Base-by-base conservation (phyloP, 2,888 invertebrate species). In the Pristionchus maxplancki region DNA sequence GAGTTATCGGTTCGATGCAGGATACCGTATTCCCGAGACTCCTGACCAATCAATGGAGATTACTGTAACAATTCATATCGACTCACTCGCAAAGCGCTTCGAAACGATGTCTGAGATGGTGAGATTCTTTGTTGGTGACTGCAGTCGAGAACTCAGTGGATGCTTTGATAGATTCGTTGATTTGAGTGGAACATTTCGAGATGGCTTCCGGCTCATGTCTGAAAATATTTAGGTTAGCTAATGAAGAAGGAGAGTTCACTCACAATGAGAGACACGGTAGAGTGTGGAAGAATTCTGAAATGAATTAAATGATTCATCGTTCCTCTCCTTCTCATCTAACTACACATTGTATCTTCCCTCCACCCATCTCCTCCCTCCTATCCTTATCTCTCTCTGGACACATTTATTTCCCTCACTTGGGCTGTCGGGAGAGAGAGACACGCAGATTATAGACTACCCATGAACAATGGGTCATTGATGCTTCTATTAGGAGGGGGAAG, bases 241-340 rank as follows among this genome's bases (percentile, higher is more conserved):
- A 34, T 83, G 50, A 3, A 62, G 0, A 44, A 50, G 5, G 8
- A 20, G 0, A 28, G n/a, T n/a, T 17, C 78, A 91, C 92, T 91
- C 50, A 91, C 91, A 89, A 82, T n/a, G 92, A 91, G 31, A 92
- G 90, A 88, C 92, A 92, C 31, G 92, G 92, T 78, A 92, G 90
- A 34, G 90, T 90, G 24, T 89, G 88, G 92, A 92, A 92, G 90
- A 92, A 92, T 78, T 92, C 92, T 92, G 91, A 87, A 92, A 83
- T 53, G 24, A 24, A 53, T 31, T 71, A 11, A 83, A 34, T 71
- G 31, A 31, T 28, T 31, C 34, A 24, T 15, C 2, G 5, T 1
- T 83, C 28, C 13, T 44, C 53, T 3, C 24, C 50, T 34, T 71
- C 24, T 71, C 34, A n/a, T 28, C 44, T 44, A 78, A 13, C 78